Evolutionary conservation across 2,113 vertebrate genomes (phyloP), one percentile per base, ranked within the genome.

Genomic region (Aldabrachelys gigantea): DNA sequence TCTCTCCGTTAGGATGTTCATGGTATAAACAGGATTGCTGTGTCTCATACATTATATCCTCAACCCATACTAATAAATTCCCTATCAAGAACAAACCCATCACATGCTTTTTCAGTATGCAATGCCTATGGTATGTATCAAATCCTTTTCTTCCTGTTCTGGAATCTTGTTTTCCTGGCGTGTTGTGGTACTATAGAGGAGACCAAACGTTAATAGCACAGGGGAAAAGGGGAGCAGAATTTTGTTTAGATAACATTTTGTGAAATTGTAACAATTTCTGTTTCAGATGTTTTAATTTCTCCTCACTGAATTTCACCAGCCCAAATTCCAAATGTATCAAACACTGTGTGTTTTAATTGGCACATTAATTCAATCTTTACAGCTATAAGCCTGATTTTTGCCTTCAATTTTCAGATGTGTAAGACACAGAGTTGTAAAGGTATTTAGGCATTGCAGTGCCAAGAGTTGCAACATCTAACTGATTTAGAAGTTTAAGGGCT

Each of bases 271-370:
- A 27, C 19, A 52, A 8, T 52, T 81, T 81, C 50, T 88, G 0
- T 72, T 88, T 90, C 56, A 80, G 38, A 47, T 82, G 69, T 38
- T 80, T 38, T 72, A 89, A 89, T 75, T 75, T 79, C 2, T 80
- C 38, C 85, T 87, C 83, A 21, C 50, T 88, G 65, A 35, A 54
- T 89, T 89, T 86, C 27, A 31, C 11, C 27, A 31, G 57, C 27
- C 57, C 27, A 62, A 86, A 80, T 91, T 86, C 88, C 72, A 93
- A 95, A 91, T 89, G 84, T 47, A 31, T 65, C 65, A 89, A 85
- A 14, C 16, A 69, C 8, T 22, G 31, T 80, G 49, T 80, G 7
- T 44, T 92, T 89, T 84, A 92, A 80, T 7, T 88, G 72, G 82
- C 3, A 2, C 27, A 80, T 9, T 62, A 59, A 49, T 76, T 88